phyloP scores from a whole-genome alignment of 2,797 vertebrate species.

The Girardinus metallicus region DNA sequence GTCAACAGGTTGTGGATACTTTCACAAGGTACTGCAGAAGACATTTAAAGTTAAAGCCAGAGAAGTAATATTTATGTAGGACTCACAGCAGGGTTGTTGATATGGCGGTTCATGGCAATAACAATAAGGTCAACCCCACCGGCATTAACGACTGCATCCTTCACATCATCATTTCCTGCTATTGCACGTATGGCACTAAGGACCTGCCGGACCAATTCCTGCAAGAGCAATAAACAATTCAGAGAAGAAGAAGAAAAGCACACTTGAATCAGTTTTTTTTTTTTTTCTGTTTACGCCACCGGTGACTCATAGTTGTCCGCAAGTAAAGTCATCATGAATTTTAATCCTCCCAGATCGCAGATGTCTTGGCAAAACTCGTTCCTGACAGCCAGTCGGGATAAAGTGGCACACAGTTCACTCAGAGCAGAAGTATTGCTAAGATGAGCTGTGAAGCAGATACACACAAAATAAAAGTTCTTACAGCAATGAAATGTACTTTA shows the following conservation, averaged over 20 bases:
- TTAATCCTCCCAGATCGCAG: constrained; percentile 91
- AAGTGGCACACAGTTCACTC: constrained; percentile 90
- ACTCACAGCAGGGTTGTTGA: constrained; percentile 85
- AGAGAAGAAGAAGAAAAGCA: constrained; percentile 5
- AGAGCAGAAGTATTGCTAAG: constrained; percentile 80
- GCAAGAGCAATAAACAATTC: neutral
- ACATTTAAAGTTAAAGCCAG: neutral
- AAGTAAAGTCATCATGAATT: constrained; percentile 87
- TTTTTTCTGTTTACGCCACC: constrained; percentile 67
- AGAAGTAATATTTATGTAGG: neutral
- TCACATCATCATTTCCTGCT: constrained; percentile 94
- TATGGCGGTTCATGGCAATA: constrained; percentile 88
- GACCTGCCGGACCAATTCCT: constrained; percentile 93
- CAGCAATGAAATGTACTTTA: neutral
- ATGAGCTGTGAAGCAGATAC: constrained; percentile 78
- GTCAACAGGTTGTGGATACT: neutral
- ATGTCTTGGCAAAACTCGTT: constrained; percentile 98
- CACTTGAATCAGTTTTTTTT: neutral
- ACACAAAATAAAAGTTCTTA: neutral
- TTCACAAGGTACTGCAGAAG: neutral
- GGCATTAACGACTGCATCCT: constrained; percentile 87
- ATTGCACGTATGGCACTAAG: constrained; percentile 87
- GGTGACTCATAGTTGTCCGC: constrained; percentile 87
- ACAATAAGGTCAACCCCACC: constrained; percentile 90
- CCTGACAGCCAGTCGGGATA: constrained; percentile 90